Evolutionary conservation across 2,888 invertebrate genomes (phyloP), one percentile per base, ranked within the genome.

Genomic region (Ennomos fuscantarius): DNA sequence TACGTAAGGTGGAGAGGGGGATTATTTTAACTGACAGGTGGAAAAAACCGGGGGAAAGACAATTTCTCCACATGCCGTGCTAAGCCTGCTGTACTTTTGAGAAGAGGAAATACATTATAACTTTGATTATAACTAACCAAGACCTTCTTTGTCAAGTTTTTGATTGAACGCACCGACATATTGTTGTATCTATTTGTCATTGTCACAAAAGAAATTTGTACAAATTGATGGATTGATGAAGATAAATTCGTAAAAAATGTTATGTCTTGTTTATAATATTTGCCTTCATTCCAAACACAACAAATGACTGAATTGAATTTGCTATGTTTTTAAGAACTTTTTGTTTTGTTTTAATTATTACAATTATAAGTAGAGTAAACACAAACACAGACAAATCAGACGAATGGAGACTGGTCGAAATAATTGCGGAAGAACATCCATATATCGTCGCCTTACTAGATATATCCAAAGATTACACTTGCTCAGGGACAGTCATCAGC

Each of bases 371-470:
- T n/a, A 33, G 39, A 10, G 43, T 48, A 1, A 13, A 35, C 34
- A 34, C 31, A 0, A 42, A n/a, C n/a, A 35, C 13, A 31, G 41
- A 46, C n/a, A 42, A 24, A 47, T 58, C 70, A 33, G 41, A 55
- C 24, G 65, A 78, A 40, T 83, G 83, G 83, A 70, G 33, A 57
- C 42, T 56, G 35, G 69, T 86, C 59, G 88, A 88, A 73, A 39
- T 47, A 10, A 65, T 88, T 32, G 84, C 85, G 41, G 88, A 89
- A 73, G 58, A 74, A 49, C 69, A 86, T 59, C 83, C 87, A 0
- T 88, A 79, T 55, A 55, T 89, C 11, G 84, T 82, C 6, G 87
- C 81, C 2, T 62, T 89, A 44, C 63, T 88, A 45, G 77, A 78
- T 49, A 13, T 52, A 12, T 62, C 57, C 15, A 77, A 69, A 54